These are phyloP conservation scores for Sander lucioperca DNA, from an alignment of 2,113 vertebrate species.

Conservation along the genomic window DNA sequence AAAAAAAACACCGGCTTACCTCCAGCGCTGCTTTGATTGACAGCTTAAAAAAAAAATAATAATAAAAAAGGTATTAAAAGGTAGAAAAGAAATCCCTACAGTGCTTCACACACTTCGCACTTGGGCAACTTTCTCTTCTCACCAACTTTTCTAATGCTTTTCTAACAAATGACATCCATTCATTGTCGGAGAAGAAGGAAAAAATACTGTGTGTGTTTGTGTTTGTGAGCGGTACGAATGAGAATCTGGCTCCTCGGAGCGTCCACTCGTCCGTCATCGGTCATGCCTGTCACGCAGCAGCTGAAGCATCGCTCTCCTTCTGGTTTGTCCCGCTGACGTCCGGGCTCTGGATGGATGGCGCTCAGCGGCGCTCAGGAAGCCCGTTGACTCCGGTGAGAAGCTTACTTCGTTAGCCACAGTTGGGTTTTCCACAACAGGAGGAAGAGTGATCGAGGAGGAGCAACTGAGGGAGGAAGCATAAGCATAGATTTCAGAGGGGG, in stretches of 20 bases:
- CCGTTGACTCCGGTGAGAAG: conserved; percentile 52
- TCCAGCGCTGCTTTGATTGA: conserved; percentile 62
- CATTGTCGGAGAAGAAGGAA: background rate
- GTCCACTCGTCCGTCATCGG: conserved; percentile 40
- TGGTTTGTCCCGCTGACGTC: conserved; percentile 45
- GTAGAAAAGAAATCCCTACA: conserved; percentile 38
- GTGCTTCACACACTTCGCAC: conserved; percentile 62
- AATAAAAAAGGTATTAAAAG: too few species aligned
- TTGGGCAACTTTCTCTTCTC: conserved; percentile 34
- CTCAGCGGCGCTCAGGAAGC: conserved; percentile 42
- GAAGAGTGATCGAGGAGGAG: background rate
- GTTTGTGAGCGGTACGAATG: conserved; percentile 14
- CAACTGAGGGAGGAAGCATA: background rate
- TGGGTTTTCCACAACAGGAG: conserved; percentile 20
- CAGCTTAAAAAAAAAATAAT: conserved; percentile 48
- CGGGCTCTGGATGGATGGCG: conserved; percentile 52
- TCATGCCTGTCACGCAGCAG: conserved; percentile 62
- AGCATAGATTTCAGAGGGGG: too few species aligned
- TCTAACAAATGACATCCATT: conserved; percentile 57
- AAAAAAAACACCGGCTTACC: conserved; percentile 13
- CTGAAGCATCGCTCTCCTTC: conserved; percentile 51
- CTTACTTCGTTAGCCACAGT: conserved; percentile 67
- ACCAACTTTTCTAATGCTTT: conserved; percentile 57
- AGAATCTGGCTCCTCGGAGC: conserved; percentile 1
- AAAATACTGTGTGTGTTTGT: background rate